Percentiles rank a stretch among this genome's conserved stretches.
Conservation (phyloP, 2,888 invertebrate species). For the Acanthoscelides obtectus region DNA sequence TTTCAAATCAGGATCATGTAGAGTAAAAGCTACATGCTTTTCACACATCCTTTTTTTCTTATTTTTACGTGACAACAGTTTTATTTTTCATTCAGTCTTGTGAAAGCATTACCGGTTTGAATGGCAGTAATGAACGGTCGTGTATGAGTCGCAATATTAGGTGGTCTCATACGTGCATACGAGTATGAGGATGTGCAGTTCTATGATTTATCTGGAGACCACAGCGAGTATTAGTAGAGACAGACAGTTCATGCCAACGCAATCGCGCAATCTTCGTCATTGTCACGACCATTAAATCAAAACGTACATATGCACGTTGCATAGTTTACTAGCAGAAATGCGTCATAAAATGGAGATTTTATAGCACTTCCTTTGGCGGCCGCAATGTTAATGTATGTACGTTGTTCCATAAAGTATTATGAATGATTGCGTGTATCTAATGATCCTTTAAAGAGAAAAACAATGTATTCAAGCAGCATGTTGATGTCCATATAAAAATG, state of each 20-base stretch:
- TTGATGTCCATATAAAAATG: no score
- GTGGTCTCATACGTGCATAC: no score
- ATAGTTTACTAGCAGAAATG: background rate
- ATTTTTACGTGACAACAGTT: no score
- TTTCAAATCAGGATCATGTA: no score
- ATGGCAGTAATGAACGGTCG: no score
- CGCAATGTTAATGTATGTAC: background rate
- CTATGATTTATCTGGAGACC: background rate
- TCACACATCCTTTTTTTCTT: no score
- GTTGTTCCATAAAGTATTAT: background rate
- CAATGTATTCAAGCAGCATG: background rate
- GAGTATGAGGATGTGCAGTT: background rate
- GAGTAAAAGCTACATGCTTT: no score
- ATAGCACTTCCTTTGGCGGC: background rate
- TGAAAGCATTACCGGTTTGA: no score
- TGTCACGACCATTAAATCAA: background rate
- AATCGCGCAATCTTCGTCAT: background rate
- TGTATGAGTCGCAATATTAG: no score
- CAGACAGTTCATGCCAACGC: background rate
- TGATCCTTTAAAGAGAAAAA: background rate
- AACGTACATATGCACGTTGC: background rate
- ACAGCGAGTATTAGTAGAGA: background rate
- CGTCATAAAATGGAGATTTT: background rate
- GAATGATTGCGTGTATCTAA: background rate
- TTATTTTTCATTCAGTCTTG: no score